Percentiles rank a stretch among this genome's conserved stretches.
phyloP scores from a whole-genome alignment of 2,797 vertebrate species.

The Prionace glauca region DNA sequence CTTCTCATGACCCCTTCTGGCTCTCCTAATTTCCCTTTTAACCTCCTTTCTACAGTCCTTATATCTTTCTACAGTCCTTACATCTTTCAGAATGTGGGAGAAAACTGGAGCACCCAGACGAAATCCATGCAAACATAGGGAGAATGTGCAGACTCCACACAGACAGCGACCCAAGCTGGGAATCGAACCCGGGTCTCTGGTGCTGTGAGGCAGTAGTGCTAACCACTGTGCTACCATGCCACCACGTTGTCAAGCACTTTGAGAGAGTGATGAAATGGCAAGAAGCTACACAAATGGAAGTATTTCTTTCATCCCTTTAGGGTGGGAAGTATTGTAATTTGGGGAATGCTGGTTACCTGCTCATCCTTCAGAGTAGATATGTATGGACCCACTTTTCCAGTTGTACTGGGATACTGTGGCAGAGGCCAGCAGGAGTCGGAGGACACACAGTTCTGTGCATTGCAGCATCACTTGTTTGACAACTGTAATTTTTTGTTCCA shows the following conservation, averaged over 20 bases:
- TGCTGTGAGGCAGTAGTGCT: too few relatives aligned
- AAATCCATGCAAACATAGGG: too few relatives aligned
- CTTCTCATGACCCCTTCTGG: too few relatives aligned
- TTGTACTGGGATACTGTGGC: background rate
- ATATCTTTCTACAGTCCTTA: too few relatives aligned
- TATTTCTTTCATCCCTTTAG: background rate
- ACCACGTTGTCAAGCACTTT: background rate
- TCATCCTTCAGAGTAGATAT: background rate
- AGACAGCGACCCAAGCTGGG: too few relatives aligned
- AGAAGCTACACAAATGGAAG: background rate
- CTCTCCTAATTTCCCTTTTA: too few relatives aligned
- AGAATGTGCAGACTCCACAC: too few relatives aligned
- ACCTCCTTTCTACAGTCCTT: too few relatives aligned
- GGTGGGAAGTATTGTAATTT: background rate
- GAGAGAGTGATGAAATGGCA: background rate
- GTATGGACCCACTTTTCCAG: background rate
- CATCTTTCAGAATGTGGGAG: too few relatives aligned
- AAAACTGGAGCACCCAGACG: too few relatives aligned
- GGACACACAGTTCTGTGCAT: background rate
- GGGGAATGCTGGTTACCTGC: background rate
- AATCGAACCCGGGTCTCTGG: too few relatives aligned
- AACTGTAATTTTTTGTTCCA: slow-evolving; percentile 44
- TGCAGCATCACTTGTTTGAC: background rate
- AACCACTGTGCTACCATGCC: too few relatives aligned
- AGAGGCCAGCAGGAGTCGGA: background rate